Conservation (phyloP, 2,113 vertebrate genomes). For the Sterrhoptilus dennistouni region DNA sequence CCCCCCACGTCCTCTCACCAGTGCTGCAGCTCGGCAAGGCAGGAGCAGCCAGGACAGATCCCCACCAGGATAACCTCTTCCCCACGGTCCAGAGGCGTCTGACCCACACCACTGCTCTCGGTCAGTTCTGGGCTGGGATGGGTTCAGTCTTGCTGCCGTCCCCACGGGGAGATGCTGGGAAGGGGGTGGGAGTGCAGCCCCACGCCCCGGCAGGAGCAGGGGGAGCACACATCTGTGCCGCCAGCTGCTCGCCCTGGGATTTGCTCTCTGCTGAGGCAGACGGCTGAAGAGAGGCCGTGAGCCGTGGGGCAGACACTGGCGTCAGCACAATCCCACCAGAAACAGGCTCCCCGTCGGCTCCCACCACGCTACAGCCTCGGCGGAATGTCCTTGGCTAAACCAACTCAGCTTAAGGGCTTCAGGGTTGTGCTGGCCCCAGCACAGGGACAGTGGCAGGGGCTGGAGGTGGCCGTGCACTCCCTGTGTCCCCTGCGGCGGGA, state of each 20-base stretch:
- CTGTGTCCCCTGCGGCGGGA: accelerated
- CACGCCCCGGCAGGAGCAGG: accelerated
- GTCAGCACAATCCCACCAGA: not conserved
- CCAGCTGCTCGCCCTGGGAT: not conserved
- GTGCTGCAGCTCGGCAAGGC: accelerated
- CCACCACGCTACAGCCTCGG: accelerated
- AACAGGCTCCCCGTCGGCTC: not conserved
- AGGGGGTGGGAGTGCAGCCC: not conserved
- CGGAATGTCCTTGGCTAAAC: not conserved
- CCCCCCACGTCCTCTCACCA: not conserved
- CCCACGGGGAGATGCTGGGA: accelerated
- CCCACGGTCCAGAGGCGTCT: accelerated
- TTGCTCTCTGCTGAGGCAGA: not conserved
- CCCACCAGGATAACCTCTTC: accelerated
- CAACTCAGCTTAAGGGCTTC: not conserved
- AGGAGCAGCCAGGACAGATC: not conserved
- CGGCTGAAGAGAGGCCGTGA: not conserved
- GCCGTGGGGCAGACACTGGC: not conserved
- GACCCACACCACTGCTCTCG: accelerated
- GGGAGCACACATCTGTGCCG: not conserved
- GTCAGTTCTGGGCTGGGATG: not conserved
- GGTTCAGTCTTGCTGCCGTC: accelerated
- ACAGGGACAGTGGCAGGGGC: accelerated
- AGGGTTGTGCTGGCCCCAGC: accelerated
- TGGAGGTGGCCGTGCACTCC: not conserved